Evolutionary conservation across 2,797 vertebrate species (phyloP).

Genomic region (Tympanoctomys barrerae): DNA sequence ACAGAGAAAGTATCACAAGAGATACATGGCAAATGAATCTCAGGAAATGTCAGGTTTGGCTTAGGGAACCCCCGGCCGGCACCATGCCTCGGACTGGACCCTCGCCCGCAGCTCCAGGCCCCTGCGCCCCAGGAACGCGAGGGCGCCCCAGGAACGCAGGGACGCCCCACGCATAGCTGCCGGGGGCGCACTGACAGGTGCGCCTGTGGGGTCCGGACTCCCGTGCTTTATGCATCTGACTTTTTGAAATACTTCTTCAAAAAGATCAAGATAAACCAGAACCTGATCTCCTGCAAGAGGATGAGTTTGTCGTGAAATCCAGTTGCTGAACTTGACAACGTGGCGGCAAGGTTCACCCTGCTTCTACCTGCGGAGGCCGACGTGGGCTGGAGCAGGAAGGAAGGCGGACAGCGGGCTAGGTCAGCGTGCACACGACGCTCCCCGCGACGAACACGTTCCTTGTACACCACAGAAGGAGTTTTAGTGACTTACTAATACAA

Average conservation of each 20-base stretch:
- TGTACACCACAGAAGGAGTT: background rate
- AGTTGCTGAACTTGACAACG: slow-evolving; percentile 21
- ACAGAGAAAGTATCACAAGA: slow-evolving; percentile 42
- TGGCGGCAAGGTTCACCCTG: background rate
- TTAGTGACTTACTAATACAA: no score
- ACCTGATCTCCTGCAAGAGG: slow-evolving; percentile 8
- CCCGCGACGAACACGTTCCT: background rate
- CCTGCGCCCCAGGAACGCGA: background rate
- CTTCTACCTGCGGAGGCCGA: background rate
- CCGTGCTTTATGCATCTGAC: slow-evolving; percentile 46
- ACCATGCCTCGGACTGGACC: background rate
- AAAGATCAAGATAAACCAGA: slow-evolving; percentile 49
- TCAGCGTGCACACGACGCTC: no score
- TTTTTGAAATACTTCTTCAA: background rate
- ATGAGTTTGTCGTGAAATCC: background rate
- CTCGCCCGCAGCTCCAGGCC: background rate
- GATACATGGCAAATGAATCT: slow-evolving; percentile 17
- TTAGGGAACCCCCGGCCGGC: background rate
- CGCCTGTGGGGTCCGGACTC: slow-evolving; percentile 20
- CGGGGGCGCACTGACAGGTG: background rate
- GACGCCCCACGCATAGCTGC: background rate
- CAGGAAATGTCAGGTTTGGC: slow-evolving; percentile 47
- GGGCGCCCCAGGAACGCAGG: background rate
- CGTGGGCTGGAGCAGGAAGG: no score
- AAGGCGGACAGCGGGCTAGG: background rate